A percentile compares a stretch with the other conserved stretches of the same genome.
These are phyloP conservation scores for Scolopax rusticola DNA, from an alignment of 2,797 vertebrate genomes.

Conservation along the genomic window DNA sequence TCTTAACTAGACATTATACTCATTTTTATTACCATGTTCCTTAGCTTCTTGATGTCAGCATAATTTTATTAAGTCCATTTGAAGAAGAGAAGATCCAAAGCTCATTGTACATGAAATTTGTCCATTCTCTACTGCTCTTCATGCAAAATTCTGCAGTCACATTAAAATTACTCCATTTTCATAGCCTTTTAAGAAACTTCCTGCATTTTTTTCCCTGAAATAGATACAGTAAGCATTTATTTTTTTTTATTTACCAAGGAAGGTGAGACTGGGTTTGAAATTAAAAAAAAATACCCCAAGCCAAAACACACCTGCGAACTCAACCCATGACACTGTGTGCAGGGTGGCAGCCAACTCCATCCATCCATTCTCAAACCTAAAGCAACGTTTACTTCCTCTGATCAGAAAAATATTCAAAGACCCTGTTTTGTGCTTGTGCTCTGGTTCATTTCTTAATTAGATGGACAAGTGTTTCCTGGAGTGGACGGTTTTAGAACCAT, in stretches of 20 bases:
- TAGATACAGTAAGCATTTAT: fast-evolving
- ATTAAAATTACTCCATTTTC: not conserved
- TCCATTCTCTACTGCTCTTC: not conserved
- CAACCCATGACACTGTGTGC: not conserved
- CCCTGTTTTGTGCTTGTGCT: not conserved
- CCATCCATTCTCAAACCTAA: not conserved
- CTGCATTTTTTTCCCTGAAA: not conserved
- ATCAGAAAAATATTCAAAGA: not conserved
- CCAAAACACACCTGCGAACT: not conserved
- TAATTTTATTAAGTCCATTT: not conserved
- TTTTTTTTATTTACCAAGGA: not conserved
- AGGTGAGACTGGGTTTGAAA: not conserved
- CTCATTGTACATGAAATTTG: not conserved
- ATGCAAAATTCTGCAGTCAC: not conserved
- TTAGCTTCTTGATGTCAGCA: not conserved
- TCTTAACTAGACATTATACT: not conserved
- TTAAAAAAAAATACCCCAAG: not conserved
- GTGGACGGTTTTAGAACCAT: not conserved
- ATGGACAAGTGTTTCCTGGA: not conserved
- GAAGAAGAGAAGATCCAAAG: not conserved
- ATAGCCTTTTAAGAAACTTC: not conserved
- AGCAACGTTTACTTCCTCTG: not conserved
- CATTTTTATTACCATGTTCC: not conserved
- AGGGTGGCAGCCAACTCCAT: not conserved
- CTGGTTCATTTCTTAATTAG: not conserved